Evolutionary conservation across 2,888 invertebrate species (phyloP).

Genomic region (Anaspis maculata): DNA sequence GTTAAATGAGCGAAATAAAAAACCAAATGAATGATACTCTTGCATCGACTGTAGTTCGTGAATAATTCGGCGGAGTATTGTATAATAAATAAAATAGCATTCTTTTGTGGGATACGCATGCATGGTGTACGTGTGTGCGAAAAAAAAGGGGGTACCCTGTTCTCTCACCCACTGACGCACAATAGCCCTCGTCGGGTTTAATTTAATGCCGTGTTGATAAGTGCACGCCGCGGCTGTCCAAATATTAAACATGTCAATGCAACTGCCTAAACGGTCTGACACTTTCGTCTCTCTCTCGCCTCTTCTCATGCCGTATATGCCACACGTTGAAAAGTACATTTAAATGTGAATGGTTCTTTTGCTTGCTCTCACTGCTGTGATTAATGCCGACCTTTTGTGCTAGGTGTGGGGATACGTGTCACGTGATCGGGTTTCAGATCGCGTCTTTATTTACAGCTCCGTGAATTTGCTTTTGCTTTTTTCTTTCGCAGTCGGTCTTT

Average conservation of each 20-base stretch:
- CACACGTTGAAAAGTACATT: constrained; percentile 17
- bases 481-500: too few relatives aligned
- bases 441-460: constrained; percentile 14
- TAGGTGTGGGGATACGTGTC: constrained; percentile 27
- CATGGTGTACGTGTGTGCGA: too few relatives aligned
- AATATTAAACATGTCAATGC: constrained; percentile 30
- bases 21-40: too few relatives aligned
- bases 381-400: constrained; percentile 27
- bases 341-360: constrained; percentile 17
- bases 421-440: constrained; percentile 28
- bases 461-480: background rate
- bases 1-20: too few relatives aligned
- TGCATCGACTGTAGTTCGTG: too few relatives aligned
- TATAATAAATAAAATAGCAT: constrained; percentile 8
- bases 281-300: too few relatives aligned
- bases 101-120: constrained; percentile 5
- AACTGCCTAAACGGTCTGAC: constrained; percentile 25
- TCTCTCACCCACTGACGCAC: too few relatives aligned
- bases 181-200: constrained; percentile 11
- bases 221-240: constrained; percentile 27
- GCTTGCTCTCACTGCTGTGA: constrained; percentile 8
- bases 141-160: constrained; percentile 6
- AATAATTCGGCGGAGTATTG: background rate
- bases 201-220: constrained; percentile 27
- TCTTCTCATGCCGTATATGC: too few relatives aligned